These are phyloP conservation scores for Acanthosepion lycidas DNA, from an alignment of 2,888 invertebrate genomes.

Conservation along the genomic window DNA sequence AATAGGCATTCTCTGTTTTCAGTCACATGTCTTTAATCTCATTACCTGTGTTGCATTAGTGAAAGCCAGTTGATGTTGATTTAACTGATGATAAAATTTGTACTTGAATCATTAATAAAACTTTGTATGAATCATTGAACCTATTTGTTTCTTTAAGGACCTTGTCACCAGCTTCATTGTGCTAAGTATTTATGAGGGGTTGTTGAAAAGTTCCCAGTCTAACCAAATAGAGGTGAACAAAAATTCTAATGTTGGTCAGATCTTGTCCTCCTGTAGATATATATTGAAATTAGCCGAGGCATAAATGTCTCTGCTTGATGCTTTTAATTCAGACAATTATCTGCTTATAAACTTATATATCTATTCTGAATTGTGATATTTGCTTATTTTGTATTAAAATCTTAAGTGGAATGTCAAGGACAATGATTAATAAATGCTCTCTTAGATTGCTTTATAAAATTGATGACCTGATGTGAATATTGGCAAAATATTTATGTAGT, in stretches of 20 bases:
- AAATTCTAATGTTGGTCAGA: too few species aligned
- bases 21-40: neutral
- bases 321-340: neutral
- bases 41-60: neutral
- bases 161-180: neutral
- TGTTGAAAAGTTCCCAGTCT: too few species aligned
- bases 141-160: neutral
- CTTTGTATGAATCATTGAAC: neutral
- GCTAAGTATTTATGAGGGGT: neutral
- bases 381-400: neutral
- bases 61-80: neutral
- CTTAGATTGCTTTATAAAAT: neutral
- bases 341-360: neutral
- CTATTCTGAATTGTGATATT: too few species aligned
- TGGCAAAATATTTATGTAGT: neutral
- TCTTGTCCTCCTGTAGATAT: too few species aligned
- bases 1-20: neutral
- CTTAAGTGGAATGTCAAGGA: neutral
- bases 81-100: neutral
- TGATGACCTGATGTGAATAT: neutral
- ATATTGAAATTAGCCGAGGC: neutral
- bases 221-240: too few species aligned
- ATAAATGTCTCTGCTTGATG: neutral
- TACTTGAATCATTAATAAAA: neutral
- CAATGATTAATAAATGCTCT: neutral